phyloP scores from a whole-genome alignment of 2,888 invertebrate genomes.

The Cerceris ruficornis region DNA sequence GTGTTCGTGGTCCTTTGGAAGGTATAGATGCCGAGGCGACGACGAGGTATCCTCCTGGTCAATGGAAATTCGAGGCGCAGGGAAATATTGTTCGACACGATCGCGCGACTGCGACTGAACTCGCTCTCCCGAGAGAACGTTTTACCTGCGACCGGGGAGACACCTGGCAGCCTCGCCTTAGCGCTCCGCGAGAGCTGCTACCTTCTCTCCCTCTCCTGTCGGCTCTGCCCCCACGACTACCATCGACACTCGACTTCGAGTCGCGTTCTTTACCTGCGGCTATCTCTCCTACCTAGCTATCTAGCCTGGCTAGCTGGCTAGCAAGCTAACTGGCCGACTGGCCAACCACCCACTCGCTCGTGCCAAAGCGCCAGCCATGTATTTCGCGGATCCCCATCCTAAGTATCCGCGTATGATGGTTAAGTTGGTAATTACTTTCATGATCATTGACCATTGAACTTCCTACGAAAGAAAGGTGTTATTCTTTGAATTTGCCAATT shows the following conservation, averaged over 20 bases:
- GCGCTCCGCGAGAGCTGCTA: slow-evolving; percentile 24
- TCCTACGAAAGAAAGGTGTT: no score
- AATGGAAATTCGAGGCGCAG: slow-evolving; percentile 63
- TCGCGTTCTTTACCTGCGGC: slow-evolving; percentile 21
- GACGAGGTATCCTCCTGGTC: slow-evolving; percentile 40
- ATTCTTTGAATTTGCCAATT: no score
- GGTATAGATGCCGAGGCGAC: neutral
- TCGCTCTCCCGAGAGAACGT: slow-evolving; percentile 58
- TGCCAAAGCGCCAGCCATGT: slow-evolving; percentile 15
- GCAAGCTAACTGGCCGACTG: no score
- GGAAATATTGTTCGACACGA: slow-evolving; percentile 70
- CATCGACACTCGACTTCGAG: neutral
- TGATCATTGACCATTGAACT: no score
- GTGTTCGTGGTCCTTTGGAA: slow-evolving; percentile 11
- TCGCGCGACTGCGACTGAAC: slow-evolving; percentile 77
- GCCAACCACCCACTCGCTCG: slow-evolving; percentile 51
- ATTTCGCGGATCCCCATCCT: no score
- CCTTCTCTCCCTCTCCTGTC: slow-evolving; percentile 32
- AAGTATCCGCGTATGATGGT: no score
- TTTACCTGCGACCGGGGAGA: slow-evolving; percentile 67
- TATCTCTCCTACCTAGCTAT: slow-evolving; percentile 4
- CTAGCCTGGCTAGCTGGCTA: slow-evolving; percentile 26
- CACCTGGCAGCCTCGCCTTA: slow-evolving; percentile 55
- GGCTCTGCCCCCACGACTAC: neutral
- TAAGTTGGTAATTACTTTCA: no score